A percentile compares a stretch with the other conserved stretches of the same genome.
Conservation (phyloP, 2,888 invertebrate genomes). For the Pegoplata infirma region DNA sequence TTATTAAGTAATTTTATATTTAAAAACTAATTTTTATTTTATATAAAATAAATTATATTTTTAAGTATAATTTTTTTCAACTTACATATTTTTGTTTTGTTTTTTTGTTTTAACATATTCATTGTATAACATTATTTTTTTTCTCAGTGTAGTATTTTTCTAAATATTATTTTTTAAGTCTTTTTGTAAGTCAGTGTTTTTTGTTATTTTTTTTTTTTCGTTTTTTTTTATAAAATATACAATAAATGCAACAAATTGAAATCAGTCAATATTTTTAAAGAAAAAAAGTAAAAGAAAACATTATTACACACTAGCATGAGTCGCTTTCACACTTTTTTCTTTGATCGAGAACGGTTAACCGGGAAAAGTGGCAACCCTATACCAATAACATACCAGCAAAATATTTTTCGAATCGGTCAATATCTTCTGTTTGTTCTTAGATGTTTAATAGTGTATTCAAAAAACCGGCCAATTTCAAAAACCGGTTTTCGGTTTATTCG, state of each 20-base stretch:
- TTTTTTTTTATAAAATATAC: constrained; percentile 49
- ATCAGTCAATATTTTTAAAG: constrained; percentile 57
- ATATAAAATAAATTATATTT: constrained; percentile 18
- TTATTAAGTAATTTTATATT: not conserved
- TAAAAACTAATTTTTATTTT: constrained; percentile 3
- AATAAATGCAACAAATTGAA: constrained; percentile 61
- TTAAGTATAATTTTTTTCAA: not conserved
- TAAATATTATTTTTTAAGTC: constrained; percentile 47
- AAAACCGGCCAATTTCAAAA: no score
- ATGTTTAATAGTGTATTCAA: no score
- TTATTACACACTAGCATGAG: no score
- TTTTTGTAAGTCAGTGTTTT: constrained; percentile 49
- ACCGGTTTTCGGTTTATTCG: no score
- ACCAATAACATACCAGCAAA: no score
- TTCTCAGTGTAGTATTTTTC: constrained; percentile 55
- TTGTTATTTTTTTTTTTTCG: constrained; percentile 13
- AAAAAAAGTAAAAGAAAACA: no score
- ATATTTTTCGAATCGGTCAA: no score
- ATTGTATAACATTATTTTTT: constrained; percentile 59
- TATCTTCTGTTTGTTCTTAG: no score
- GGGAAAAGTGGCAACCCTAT: no score
- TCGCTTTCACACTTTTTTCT: no score
- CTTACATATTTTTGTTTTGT: constrained; percentile 3
- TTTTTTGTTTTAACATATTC: constrained; percentile 43
- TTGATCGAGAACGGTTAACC: no score